Evolutionary conservation across 2,113 vertebrate genomes (phyloP), one percentile per base, ranked within the genome.

Genomic region (Camelus bactrianus): DNA sequence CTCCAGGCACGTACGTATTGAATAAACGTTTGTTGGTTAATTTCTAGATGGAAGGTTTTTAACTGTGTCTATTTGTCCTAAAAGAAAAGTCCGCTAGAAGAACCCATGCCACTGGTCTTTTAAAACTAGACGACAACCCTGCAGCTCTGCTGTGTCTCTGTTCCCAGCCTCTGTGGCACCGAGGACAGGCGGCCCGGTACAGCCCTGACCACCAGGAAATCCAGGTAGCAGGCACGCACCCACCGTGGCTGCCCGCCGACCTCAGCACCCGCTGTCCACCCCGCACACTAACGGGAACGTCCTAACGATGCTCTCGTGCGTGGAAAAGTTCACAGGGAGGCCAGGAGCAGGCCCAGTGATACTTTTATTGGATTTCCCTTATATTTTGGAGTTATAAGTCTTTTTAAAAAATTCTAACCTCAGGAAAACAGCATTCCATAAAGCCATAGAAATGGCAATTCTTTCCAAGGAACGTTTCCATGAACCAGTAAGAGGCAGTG

Each of bases 21-120:
- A 6, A 58, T 64, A 77, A 75, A 46, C 58, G 50, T 56, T 84
- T 92, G 46, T 26, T 75, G 54, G 20, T 38, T 79, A 67, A 42
- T 92, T 70, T 42, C 28, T 72, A 72, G 77, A 79, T 3, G 69
- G 60, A 69, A 83, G 26, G 38, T 52, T 56, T 96, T 95, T 56
- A 50, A 73, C 67, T 93, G 16, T 60, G 70, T 56, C 24, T 80
- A 11, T 7, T 35, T 79, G 26, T 16, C 62, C 16, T 85, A 48
- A 89, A 46, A 90, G 77, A 48, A 17, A 77, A 80, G 72, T 46
- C 24, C n/a, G 20, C 2, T 8, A 75, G 94, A 83, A 64, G 15
- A 93, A 83, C 52, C 38, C 26, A 26, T 26, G 4, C 24, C 58
- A 17, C 14, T 64, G 65, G 42, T 72, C 60, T 83, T 90, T 50